phyloP scores from a whole-genome alignment of 2,797 vertebrate genomes.

The Girardinus metallicus region DNA sequence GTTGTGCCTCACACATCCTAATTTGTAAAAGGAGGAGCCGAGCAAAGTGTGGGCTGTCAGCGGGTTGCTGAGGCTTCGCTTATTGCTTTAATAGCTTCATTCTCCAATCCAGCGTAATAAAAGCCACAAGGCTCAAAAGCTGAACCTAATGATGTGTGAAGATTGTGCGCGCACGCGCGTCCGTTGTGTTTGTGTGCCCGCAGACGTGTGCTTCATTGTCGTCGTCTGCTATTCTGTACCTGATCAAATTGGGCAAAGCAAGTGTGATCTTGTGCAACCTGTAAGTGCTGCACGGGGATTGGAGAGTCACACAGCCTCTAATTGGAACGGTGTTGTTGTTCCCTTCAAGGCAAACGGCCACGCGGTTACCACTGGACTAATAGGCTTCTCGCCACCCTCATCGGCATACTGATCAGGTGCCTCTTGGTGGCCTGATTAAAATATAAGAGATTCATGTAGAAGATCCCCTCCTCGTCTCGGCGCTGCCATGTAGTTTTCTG shows the following conservation, averaged over 20 bases:
- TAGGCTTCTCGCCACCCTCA: slow-evolving; percentile 54
- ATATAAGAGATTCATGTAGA: slow-evolving; percentile 50
- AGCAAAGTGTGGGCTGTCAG: slow-evolving; percentile 50
- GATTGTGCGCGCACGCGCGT: not conserved
- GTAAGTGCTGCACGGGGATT: slow-evolving; percentile 54
- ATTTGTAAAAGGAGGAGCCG: slow-evolving; percentile 57
- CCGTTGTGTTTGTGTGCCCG: slow-evolving; percentile 13
- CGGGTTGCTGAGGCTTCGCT: slow-evolving; percentile 49
- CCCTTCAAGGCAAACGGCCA: slow-evolving; percentile 67
- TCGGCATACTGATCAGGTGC: slow-evolving; percentile 74
- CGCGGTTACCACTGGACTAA: slow-evolving; percentile 61
- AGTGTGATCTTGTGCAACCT: slow-evolving; percentile 52
- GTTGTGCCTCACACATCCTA: slow-evolving; percentile 41
- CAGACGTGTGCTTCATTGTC: slow-evolving; percentile 14
- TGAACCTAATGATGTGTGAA: slow-evolving; percentile 65
- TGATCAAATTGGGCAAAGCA: slow-evolving; percentile 71
- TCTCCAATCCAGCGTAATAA: slow-evolving; percentile 52
- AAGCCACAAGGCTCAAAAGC: slow-evolving; percentile 62
- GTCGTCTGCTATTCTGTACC: slow-evolving; percentile 48
- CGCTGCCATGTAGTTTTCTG: slow-evolving; percentile 29
- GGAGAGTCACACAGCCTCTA: slow-evolving; percentile 58
- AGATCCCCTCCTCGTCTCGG: slow-evolving; percentile 38
- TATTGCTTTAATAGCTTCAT: slow-evolving; percentile 60
- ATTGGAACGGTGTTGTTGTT: slow-evolving; percentile 73
- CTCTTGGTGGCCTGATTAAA: slow-evolving; percentile 61